Conservation (phyloP, 2,888 invertebrate species). For the Agrotis exclamationis region DNA sequence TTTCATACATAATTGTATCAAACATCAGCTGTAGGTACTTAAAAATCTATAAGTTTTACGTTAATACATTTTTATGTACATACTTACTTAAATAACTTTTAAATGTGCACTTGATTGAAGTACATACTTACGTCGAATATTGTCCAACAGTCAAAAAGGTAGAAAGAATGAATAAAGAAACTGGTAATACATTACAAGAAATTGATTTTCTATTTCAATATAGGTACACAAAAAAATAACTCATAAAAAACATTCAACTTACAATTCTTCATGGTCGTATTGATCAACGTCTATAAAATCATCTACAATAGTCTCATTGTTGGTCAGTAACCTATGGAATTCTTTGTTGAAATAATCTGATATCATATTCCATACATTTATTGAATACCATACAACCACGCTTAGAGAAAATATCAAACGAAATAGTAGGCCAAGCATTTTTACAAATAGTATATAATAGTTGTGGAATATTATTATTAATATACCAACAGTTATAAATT, state of each 20-base stretch:
- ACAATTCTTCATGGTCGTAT: conserved; percentile 54
- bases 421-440: conserved; percentile 92
- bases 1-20: background rate
- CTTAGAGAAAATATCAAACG: conserved; percentile 92
- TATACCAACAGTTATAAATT: no score
- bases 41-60: no score
- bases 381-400: conserved; percentile 94
- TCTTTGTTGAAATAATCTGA: conserved; percentile 94
- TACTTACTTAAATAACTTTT: background rate
- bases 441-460: conserved; percentile 33
- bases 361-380: conserved; percentile 93
- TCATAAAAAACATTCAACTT: background rate
- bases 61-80: background rate
- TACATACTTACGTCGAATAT: background rate
- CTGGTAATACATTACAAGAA: background rate
- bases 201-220: background rate
- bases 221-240: background rate
- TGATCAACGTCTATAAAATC: conserved; percentile 49
- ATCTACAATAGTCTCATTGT: conserved; percentile 62
- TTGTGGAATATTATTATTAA: no score
- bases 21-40: no score
- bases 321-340: conserved; percentile 92
- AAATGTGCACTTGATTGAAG: background rate
- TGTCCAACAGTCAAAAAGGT: background rate
- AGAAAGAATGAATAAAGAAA: background rate